Base-by-base conservation (phyloP, 2,797 vertebrate species). In the Enteromius afrohamiltoni region DNA sequence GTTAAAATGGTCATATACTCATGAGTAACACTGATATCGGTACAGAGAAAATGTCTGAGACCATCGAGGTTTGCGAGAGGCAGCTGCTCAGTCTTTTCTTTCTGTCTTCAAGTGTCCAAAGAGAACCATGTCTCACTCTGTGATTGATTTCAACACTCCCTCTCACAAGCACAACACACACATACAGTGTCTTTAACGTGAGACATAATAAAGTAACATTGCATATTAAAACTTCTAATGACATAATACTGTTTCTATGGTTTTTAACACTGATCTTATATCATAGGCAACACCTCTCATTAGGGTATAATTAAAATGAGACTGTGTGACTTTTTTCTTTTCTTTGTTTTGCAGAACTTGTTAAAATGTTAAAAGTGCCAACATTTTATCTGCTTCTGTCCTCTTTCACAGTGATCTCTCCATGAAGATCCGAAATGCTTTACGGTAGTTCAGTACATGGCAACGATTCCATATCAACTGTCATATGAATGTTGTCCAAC, bases 401-500 rank as follows among this genome's bases (percentile, higher is more conserved):
- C 45, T 49, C 94, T 93, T 95, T 96, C 95, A 96, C 96, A 96
- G 95, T 95, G 95, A 95, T 94, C 94, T 94, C 95, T 6, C 95
- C 9, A 26, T 23, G 10, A 78, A 70, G 16, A 29, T 53, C 47
- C 10, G 16, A 62, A 62, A 81, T 31, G 7, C 11, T 58, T 29
- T 42, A 34, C 26, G 71, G 26, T 34, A 49, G 60, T 67, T 76
- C 47, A 55, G 51, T 68, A 60, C 14, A 23, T 7, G 9, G 62
- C 23, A 13, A 51, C 1, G 42, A 49, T 23, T 73, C 29, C 69
- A 68, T 26, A 19, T 23, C 21, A 7, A 34, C 55, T 13, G 51
- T 69, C 31, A 26, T 40, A 49, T 68, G 7, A 51, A 45, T 21
- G 11, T 71, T 42, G 53, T 55, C 3, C 29, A 71, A n/a, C 67